Percentiles rank a stretch among this genome's conserved stretches.
These are phyloP conservation scores for Malacoctenus gilli DNA, from an alignment of 2,797 vertebrate genomes.

Conservation along the genomic window DNA sequence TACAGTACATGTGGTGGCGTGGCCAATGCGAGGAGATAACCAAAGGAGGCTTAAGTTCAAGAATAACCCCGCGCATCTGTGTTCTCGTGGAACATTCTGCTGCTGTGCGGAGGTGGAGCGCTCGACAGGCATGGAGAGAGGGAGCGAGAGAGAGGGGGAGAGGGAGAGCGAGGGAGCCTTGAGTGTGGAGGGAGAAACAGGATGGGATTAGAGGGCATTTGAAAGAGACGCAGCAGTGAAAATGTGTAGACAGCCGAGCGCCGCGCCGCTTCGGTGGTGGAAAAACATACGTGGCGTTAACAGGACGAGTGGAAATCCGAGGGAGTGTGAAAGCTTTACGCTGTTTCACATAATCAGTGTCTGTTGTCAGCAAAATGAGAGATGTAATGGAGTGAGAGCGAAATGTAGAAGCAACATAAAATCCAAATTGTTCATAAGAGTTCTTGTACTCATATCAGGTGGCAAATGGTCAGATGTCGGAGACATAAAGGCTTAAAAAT, in stretches of 20 bases:
- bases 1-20: slow-evolving; percentile 52
- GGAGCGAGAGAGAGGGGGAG: background rate
- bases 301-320: too few species aligned
- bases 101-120: slow-evolving; percentile 44
- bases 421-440: too few species aligned
- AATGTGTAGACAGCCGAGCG: slow-evolving; percentile 35
- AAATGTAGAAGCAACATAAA: too few species aligned
- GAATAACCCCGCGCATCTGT: slow-evolving; percentile 47
- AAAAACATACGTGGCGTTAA: slow-evolving; percentile 22
- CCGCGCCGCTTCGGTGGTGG: slow-evolving; percentile 38
- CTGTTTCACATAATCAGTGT: too few species aligned
- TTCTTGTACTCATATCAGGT: too few species aligned
- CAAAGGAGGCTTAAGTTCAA: slow-evolving; percentile 46
- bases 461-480: too few species aligned
- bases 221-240: slow-evolving; percentile 30
- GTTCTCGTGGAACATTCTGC: slow-evolving; percentile 25
- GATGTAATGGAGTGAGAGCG: too few species aligned
- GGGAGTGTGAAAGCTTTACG: too few species aligned
- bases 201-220: slow-evolving; percentile 29
- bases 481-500: too few species aligned
- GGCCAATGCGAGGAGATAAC: slow-evolving; percentile 51
- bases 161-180: background rate
- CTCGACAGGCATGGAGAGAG: slow-evolving; percentile 23
- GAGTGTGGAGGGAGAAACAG: slow-evolving; percentile 8
- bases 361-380: too few species aligned